Base-by-base conservation (phyloP, 37 sponge, comb jelly and placozoan genomes). In the Chondrilla cf. caribensis region DNA sequence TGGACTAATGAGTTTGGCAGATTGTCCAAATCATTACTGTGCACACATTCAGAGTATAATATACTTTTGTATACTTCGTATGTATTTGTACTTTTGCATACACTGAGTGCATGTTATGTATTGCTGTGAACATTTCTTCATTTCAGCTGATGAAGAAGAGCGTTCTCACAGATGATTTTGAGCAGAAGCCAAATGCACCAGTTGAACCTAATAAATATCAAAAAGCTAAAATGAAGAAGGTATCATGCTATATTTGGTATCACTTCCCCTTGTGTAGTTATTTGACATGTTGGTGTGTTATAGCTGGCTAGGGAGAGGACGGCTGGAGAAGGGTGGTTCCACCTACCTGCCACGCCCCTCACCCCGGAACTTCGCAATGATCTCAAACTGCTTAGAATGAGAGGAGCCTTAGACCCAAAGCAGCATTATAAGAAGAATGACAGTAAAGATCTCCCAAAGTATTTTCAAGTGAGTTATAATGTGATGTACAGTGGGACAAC, bases 311-410 rank as follows among this genome's bases (percentile, higher is more conserved):
- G 78, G 24, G 83, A 78, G 26, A 87, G 65, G 21, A 59, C 84
- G 41, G 85, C 90, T 58, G 94, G 94, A 24, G 57, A 42, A n/a
- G 70, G 60, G 31, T 93, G 94, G 94, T 89, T 89, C 66, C 43
- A 93, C 51, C 83, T 93, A 88, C 80, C 82, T 32, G 90, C 94
- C 1, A 82, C 90, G 14, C 64, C 81, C 37, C 36, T 93, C 51
- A 93, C 94, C 1, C 79, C 84, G 25, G 90, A 89, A 28, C 76
- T 93, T 35, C 84, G 84, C 55, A 87, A 87, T 57, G 94, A 93
- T 70, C 76, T 93, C 81, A 89, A 60, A 33, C 57, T 89, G 28
- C 58, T 93, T 15, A 80, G 71, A 38, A 84, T 93, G 90, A 84
- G 94, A 64, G 55, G 60, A 38, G 68, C 90, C 29, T 75, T 93